phyloP scores from a whole-genome alignment of 1,140 invertebrate genomes.

The Eurytemora carolleeae region DNA sequence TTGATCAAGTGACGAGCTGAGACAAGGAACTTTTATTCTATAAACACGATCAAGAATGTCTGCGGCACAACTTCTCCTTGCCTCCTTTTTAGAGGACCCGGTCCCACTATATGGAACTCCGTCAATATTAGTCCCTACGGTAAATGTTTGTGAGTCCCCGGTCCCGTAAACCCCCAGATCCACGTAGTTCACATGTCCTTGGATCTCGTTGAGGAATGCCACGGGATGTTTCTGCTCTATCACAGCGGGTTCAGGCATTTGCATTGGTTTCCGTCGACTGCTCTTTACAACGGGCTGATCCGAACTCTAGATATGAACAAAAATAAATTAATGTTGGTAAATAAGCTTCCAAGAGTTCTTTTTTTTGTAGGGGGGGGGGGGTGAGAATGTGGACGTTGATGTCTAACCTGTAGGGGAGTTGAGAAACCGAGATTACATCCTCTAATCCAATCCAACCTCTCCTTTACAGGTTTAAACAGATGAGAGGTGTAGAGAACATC shows the following conservation, averaged over 20 bases:
- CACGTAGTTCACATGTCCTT: background rate
- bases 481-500: background rate
- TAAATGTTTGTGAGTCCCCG: background rate
- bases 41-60: background rate
- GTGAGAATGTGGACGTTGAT: too few relatives aligned
- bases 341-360: too few relatives aligned
- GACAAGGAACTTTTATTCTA: background rate
- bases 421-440: background rate
- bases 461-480: background rate
- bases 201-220: background rate
- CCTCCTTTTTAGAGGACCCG: background rate
- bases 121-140: background rate
- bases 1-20: too few relatives aligned
- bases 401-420: background rate
- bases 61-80: background rate
- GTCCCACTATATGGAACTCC: background rate
- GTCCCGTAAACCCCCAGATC: background rate
- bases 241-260: too few relatives aligned
- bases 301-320: too few relatives aligned
- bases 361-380: too few relatives aligned
- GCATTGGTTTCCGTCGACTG: too few relatives aligned
- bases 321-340: too few relatives aligned
- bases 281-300: too few relatives aligned
- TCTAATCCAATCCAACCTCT: background rate
- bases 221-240: background rate